phyloP scores from a whole-genome alignment of 2,113 vertebrate genomes.

The Aphyosemion australe region DNA sequence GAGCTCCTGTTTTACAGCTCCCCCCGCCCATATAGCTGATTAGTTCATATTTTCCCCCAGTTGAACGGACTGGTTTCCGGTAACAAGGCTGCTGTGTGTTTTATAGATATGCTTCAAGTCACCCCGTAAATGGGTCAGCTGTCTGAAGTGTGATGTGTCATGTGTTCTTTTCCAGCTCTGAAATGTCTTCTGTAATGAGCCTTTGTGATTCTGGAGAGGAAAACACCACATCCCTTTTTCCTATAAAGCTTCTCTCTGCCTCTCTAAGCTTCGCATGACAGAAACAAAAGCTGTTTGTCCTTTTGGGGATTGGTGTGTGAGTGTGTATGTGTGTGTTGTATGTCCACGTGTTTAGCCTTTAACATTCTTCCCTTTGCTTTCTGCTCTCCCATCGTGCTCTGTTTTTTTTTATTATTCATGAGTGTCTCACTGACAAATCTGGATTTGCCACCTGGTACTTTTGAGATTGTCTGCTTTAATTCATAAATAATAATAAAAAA shows the following conservation, averaged over 20 bases:
- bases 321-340: constrained; percentile 37
- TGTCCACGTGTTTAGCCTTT: constrained; percentile 36
- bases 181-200: constrained; percentile 80
- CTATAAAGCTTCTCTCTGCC: constrained; percentile 76
- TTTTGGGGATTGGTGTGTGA: constrained; percentile 58
- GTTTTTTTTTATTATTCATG: constrained; percentile 12
- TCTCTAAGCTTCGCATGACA: constrained; percentile 72
- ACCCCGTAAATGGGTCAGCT: constrained; percentile 79
- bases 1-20: constrained; percentile 59
- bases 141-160: constrained; percentile 80
- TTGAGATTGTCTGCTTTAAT: neutral
- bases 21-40: constrained; percentile 50
- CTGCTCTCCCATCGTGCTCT: constrained; percentile 23
- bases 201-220: constrained; percentile 77
- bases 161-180: constrained; percentile 72
- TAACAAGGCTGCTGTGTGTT: constrained; percentile 67
- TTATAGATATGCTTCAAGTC: constrained; percentile 78
- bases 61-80: constrained; percentile 54
- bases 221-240: constrained; percentile 78
- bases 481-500: too few relatives aligned
- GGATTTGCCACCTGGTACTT: neutral
- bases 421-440: neutral
- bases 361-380: constrained; percentile 28
- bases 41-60: constrained; percentile 76
- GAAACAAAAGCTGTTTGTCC: constrained; percentile 81